Evolutionary conservation across 1,140 invertebrate species (phyloP).

Genomic region (Schlechtendalia chinensis): DNA sequence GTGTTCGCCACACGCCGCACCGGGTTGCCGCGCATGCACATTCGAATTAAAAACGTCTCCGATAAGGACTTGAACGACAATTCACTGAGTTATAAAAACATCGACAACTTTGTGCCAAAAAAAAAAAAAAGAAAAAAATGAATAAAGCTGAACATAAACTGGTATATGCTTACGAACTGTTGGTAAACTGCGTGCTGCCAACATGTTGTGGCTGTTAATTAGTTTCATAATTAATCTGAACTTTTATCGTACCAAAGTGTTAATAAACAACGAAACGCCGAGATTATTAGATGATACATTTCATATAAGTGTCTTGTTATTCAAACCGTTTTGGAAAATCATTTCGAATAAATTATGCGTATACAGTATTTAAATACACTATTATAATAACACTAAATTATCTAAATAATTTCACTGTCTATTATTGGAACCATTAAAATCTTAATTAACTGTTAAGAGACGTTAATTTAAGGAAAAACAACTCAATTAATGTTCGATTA

Average conservation of each 20-base stretch:
- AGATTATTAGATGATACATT: not conserved
- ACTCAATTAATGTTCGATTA: not conserved
- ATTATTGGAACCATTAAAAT: constrained; percentile 12
- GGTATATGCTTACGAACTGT: too few relatives aligned
- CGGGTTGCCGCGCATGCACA: too few relatives aligned
- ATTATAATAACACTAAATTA: too few relatives aligned
- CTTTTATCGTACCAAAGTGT: not conserved
- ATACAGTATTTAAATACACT: not conserved
- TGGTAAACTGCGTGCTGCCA: too few relatives aligned
- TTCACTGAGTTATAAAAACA: too few relatives aligned
- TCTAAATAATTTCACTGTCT: not conserved
- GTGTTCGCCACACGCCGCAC: too few relatives aligned
- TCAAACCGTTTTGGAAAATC: constrained; percentile 8
- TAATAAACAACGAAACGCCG: not conserved
- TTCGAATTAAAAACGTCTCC: too few relatives aligned
- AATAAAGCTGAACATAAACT: too few relatives aligned
- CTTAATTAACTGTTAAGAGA: not conserved
- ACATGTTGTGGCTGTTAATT: not conserved
- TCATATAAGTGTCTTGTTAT: constrained; percentile 2
- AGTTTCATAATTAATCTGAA: not conserved
- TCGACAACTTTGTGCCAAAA: too few relatives aligned
- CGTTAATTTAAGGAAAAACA: not conserved
- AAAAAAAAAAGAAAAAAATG: too few relatives aligned
- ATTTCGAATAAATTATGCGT: constrained; percentile 2
- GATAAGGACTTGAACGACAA: too few relatives aligned